Evolutionary conservation across 1,140 invertebrate genomes (phyloP).

Genomic region (Mya arenaria): DNA sequence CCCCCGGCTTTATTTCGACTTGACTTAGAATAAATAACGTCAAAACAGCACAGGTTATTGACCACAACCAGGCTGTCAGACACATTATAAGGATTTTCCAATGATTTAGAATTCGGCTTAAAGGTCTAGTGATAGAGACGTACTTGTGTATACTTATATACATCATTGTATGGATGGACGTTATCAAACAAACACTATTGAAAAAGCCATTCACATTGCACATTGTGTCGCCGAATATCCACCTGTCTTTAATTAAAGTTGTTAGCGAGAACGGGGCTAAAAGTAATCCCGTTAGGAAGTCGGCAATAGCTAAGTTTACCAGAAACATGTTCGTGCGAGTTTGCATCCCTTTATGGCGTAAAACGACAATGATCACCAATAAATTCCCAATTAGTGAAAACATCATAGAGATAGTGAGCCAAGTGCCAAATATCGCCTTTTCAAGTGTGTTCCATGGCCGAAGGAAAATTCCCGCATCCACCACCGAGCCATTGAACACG

Average conservation of each 20-base stretch:
- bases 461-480: conserved; percentile 55
- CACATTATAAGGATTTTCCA: conserved; percentile 81
- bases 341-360: conserved; percentile 80
- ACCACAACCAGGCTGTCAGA: conserved; percentile 81
- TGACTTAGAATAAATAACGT: conserved; percentile 79
- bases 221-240: conserved; percentile 78
- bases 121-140: conserved; percentile 81
- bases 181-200: conserved; percentile 80
- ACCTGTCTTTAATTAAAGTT: conserved; percentile 78
- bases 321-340: conserved; percentile 82
- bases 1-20: conserved; percentile 79
- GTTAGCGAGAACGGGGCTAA: conserved; percentile 81
- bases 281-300: conserved; percentile 81
- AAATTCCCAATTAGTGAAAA: conserved; percentile 74
- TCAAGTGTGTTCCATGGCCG: conserved; percentile 74
- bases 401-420: conserved; percentile 71
- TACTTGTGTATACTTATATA: conserved; percentile 82
- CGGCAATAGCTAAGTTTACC: conserved; percentile 81
- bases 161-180: conserved; percentile 83
- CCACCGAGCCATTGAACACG: not conserved
- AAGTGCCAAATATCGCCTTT: conserved; percentile 60
- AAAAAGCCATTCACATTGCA: conserved; percentile 82
- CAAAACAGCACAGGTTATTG: conserved; percentile 75
- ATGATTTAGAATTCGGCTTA: conserved; percentile 78
- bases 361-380: conserved; percentile 79